phyloP scores from a whole-genome alignment of 2,113 vertebrate species.

The Pomatostomus ruficeps region DNA sequence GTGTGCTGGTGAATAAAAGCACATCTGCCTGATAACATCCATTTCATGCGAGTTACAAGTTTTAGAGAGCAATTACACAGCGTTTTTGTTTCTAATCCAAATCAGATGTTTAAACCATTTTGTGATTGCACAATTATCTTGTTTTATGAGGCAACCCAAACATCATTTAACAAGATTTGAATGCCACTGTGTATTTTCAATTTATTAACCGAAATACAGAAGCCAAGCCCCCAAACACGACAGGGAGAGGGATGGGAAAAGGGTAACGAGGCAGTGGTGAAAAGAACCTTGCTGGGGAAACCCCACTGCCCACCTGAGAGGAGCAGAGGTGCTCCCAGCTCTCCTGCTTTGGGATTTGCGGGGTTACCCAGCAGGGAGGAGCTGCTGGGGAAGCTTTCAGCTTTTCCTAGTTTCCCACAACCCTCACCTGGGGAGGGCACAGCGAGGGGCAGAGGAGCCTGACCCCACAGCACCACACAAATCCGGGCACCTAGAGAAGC shows the following conservation, averaged over 20 bases:
- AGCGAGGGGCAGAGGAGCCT: neutral
- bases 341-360: neutral
- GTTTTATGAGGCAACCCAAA: constrained; percentile 53
- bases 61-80: constrained; percentile 42
- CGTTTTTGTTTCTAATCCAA: constrained; percentile 57
- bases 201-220: constrained; percentile 17
- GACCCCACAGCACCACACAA: fast-evolving
- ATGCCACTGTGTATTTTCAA: constrained; percentile 9
- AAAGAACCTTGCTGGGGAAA: neutral
- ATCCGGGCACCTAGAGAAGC: neutral
- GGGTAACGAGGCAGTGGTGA: neutral
- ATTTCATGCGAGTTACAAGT: constrained; percentile 41
- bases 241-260: neutral
- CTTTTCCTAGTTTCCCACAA: neutral
- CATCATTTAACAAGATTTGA: constrained; percentile 39
- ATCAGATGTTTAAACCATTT: constrained; percentile 59
- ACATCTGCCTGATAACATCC: constrained; percentile 65
- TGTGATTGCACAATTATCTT: constrained; percentile 54
- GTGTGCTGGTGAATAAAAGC: constrained; percentile 61
- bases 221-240: neutral
- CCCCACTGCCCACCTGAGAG: neutral
- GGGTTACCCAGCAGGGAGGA: neutral
- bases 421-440: neutral
- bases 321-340: neutral
- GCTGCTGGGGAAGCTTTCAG: neutral